These are phyloP conservation scores for Papilio elwesi DNA, from an alignment of 2,888 invertebrate genomes.

Conservation along the genomic window DNA sequence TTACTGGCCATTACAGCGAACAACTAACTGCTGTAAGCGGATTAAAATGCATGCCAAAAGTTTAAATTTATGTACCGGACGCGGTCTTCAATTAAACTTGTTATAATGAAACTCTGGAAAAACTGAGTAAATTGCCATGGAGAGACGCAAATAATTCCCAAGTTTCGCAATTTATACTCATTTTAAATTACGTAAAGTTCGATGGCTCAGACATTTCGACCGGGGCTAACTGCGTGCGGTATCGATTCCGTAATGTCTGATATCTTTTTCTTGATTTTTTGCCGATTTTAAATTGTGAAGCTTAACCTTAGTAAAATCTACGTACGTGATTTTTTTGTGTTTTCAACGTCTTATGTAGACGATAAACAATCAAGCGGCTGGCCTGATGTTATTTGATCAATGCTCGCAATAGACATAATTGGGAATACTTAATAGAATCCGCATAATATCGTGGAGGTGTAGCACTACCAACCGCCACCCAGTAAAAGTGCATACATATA, in stretches of 20 bases:
- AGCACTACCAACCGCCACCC: no score
- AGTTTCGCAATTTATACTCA: conserved; percentile 78
- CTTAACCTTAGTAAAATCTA: background rate
- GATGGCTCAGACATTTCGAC: conserved; percentile 64
- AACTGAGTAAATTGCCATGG: conserved; percentile 73
- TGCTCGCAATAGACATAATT: no score
- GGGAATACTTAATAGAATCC: no score
- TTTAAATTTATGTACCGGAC: conserved; percentile 80
- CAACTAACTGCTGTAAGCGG: conserved; percentile 72
- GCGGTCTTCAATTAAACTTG: conserved; percentile 81
- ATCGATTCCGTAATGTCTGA: conserved; percentile 56
- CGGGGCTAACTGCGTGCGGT: conserved; percentile 48
- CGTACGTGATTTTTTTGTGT: background rate
- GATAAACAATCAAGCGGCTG: no score
- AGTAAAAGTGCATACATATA: no score
- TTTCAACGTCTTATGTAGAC: no score
- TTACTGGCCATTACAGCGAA: conserved; percentile 66
- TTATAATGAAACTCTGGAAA: conserved; percentile 78
- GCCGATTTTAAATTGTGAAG: background rate
- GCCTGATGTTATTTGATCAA: background rate
- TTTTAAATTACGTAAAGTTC: conserved; percentile 71
- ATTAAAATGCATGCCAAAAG: conserved; percentile 80
- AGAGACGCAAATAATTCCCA: conserved; percentile 74
- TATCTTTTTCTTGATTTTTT: conserved; percentile 20
- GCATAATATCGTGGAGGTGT: no score